Evolutionary conservation across 2,797 vertebrate genomes (phyloP).

Genomic region (Gymnoscopelus braueri): DNA sequence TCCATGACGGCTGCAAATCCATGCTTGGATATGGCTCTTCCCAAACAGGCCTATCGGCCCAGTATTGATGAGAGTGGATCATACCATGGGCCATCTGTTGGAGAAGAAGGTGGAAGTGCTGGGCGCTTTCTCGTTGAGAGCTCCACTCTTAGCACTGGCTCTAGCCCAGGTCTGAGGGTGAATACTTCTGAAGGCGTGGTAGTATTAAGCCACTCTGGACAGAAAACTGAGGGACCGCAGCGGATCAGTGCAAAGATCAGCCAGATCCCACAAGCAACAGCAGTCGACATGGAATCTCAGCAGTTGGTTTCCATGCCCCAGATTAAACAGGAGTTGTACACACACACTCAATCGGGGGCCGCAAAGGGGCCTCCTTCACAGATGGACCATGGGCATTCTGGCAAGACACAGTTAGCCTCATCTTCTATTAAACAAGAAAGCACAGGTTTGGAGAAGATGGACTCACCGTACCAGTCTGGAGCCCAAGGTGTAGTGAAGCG

Average conservation of each 20-base stretch:
- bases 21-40: constrained; percentile 78
- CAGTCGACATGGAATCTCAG: constrained; percentile 96
- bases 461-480: constrained; percentile 84
- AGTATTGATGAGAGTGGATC: constrained; percentile 86
- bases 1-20: constrained; percentile 85
- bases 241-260: constrained; percentile 97
- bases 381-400: constrained; percentile 86
- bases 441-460: constrained; percentile 85
- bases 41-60: constrained; percentile 86
- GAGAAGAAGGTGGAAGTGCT: constrained; percentile 87
- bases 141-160: constrained; percentile 76
- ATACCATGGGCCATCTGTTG: constrained; percentile 82
- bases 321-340: constrained; percentile 92
- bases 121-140: constrained; percentile 88
- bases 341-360: constrained; percentile 83
- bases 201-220: constrained; percentile 94
- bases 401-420: constrained; percentile 85
- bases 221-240: constrained; percentile 95
- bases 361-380: constrained; percentile 86
- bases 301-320: constrained; percentile 96
- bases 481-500: constrained; percentile 90
- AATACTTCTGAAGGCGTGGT: constrained; percentile 97
- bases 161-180: constrained; percentile 92
- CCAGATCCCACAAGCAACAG: constrained; percentile 95
- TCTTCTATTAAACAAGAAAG: constrained; percentile 89